phyloP scores from a whole-genome alignment of 2,113 vertebrate species.

The Sisor rabdophorus region DNA sequence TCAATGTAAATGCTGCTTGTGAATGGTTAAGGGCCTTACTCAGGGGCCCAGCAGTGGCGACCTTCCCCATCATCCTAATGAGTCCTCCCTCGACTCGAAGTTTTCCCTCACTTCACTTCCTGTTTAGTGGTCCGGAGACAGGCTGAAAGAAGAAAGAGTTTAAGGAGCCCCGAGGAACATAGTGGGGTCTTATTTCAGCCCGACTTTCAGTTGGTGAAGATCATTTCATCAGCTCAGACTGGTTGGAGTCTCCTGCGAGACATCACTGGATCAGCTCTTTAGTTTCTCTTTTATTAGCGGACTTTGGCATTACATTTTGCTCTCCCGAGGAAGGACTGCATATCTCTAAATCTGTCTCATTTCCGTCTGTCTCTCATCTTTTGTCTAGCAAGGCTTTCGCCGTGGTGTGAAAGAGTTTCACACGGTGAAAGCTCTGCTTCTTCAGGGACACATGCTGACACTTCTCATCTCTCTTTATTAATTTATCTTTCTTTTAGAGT shows the following conservation, averaged over 20 bases:
- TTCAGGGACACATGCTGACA: background rate
- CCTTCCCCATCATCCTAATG: no score
- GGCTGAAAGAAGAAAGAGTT: background rate
- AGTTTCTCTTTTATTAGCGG: slow-evolving; percentile 21
- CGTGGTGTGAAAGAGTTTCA: no score
- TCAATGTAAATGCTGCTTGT: no score
- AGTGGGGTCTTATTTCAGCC: background rate
- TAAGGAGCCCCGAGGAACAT: background rate
- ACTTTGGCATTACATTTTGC: background rate
- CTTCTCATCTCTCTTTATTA: background rate
- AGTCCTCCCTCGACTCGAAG: no score
- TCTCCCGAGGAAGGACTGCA: background rate
- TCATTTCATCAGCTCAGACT: background rate
- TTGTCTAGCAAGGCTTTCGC: no score
- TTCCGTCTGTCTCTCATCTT: slow-evolving; percentile 1
- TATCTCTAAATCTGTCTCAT: slow-evolving; percentile 9
- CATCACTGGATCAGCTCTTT: slow-evolving; percentile 6
- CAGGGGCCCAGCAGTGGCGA: no score
- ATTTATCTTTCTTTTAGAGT: background rate
- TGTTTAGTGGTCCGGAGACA: background rate
- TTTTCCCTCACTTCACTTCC: background rate
- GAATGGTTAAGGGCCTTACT: no score
- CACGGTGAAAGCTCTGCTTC: background rate
- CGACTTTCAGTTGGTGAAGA: slow-evolving; percentile 2
- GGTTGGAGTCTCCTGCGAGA: background rate